These are phyloP conservation scores for Agonopterix heracliana DNA, from an alignment of 2,888 invertebrate species.

Conservation along the genomic window DNA sequence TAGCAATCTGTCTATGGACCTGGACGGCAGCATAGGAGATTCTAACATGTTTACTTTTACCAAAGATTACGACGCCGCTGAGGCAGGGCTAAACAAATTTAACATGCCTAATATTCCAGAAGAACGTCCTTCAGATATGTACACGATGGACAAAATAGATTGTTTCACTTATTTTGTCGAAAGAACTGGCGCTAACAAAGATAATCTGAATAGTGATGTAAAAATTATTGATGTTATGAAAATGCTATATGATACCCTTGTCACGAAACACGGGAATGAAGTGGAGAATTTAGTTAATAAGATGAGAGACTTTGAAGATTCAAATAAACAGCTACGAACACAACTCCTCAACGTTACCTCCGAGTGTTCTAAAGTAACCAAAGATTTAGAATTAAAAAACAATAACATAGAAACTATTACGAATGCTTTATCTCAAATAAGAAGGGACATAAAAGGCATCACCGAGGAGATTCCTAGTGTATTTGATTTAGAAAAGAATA, in stretches of 20 bases:
- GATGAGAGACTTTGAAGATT: slow-evolving; percentile 46
- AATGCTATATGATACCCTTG: slow-evolving; percentile 44
- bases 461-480: slow-evolving; percentile 19
- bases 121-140: slow-evolving; percentile 33
- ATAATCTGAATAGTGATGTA: slow-evolving; percentile 29
- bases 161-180: slow-evolving; percentile 52
- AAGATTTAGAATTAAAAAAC: slow-evolving; percentile 36
- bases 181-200: slow-evolving; percentile 38
- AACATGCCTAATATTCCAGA: slow-evolving; percentile 38
- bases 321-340: slow-evolving; percentile 30
- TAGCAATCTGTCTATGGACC: slow-evolving; percentile 50
- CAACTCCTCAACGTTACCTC: slow-evolving; percentile 27
- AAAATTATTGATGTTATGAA: slow-evolving; percentile 59
- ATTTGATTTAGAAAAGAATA: slow-evolving; percentile 18
- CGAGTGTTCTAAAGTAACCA: slow-evolving; percentile 29
- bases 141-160: slow-evolving; percentile 46
- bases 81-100: slow-evolving; percentile 24
- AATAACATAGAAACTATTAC: slow-evolving; percentile 25
- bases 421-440: slow-evolving; percentile 31
- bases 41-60: slow-evolving; percentile 29
- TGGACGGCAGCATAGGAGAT: slow-evolving; percentile 52
- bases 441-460: slow-evolving; percentile 29
- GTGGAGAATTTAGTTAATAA: slow-evolving; percentile 56
- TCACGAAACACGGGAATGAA: slow-evolving; percentile 47
- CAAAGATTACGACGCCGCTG: slow-evolving; percentile 24